Conservation (phyloP, 2,888 invertebrate species). For the Ophonus ardosiacus region DNA sequence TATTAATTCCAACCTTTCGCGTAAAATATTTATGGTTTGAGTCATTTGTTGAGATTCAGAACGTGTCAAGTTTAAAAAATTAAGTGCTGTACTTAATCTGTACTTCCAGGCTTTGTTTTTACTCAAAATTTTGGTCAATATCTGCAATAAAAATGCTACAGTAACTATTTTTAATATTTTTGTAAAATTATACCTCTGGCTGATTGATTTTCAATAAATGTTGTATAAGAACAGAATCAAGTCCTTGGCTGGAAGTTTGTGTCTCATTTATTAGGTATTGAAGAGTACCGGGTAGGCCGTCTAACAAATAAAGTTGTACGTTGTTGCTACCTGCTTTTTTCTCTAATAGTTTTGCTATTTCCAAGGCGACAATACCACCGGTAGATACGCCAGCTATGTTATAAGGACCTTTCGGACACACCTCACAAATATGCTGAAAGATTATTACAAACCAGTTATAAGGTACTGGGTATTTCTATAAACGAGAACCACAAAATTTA, state of each 20-base stretch:
- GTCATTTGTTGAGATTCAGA: neutral
- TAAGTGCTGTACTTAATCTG: neutral
- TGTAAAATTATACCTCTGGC: conserved; percentile 68
- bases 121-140: neutral
- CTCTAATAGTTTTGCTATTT: conserved; percentile 87
- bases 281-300: conserved; percentile 85
- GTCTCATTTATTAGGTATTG: conserved; percentile 76
- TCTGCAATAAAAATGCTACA: neutral
- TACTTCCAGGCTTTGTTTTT: neutral
- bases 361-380: conserved; percentile 88
- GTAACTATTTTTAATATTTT: neutral
- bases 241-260: conserved; percentile 71
- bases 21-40: neutral
- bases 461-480: no score
- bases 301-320: conserved; percentile 86
- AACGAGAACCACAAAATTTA: neutral
- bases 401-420: conserved; percentile 82
- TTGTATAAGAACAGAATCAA: conserved; percentile 77
- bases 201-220: conserved; percentile 78
- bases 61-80: neutral
- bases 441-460: neutral
- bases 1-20: neutral
- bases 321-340: conserved; percentile 77
- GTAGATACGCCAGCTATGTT: conserved; percentile 93
- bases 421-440: conserved; percentile 79